Evolutionary conservation across 1,140 invertebrate species (phyloP), one percentile per base, ranked within the genome.

Genomic region (Drosophila guanche): DNA sequence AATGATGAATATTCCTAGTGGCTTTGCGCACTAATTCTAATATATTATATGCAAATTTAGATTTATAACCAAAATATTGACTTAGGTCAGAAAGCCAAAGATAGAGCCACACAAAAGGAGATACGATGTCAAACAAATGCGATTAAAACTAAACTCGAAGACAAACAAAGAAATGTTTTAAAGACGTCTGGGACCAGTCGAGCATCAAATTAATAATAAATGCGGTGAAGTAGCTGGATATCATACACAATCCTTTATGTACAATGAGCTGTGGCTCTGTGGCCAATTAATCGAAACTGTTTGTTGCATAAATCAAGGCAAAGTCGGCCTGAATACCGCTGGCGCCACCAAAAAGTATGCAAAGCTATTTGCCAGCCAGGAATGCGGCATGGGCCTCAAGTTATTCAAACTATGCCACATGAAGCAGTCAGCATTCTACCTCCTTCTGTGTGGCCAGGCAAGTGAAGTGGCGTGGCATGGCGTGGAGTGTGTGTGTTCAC

Each of bases 251-350:
- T 6, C 27, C 27, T 29, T 29, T 10, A 33, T 69, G 67, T 72
- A 57, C 65, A 68, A 54, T 68, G 50, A 68, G 33, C 53, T 7
- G 33, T 33, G 62, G 62, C 25, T 68, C 43, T 68, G 50, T 56
- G 65, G 50, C 63, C 66, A 68, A 68, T 68, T 68, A 68, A 68
- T 68, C 66, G 62, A 68, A 56, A 68, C 62, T 68, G 63, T 69
- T 68, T 69, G 63, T 43, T 79, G 79, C 79, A 83, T 83, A 84
- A 83, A 83, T 84, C 79, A 84, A 70, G 79, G 48, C 75, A 47
- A 58, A 37, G 33, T 37, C 33, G 33, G 33, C 33, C 50, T 69
- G 53, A 37, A 37, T 56, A 68, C 41, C 56, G 60, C 69, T 73
- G 73, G 53, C 71, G 79, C 69, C 59, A 57, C 48, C 48, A 73